phyloP scores from a whole-genome alignment of 2,113 vertebrate genomes.

The Nothoprocta perdicaria region DNA sequence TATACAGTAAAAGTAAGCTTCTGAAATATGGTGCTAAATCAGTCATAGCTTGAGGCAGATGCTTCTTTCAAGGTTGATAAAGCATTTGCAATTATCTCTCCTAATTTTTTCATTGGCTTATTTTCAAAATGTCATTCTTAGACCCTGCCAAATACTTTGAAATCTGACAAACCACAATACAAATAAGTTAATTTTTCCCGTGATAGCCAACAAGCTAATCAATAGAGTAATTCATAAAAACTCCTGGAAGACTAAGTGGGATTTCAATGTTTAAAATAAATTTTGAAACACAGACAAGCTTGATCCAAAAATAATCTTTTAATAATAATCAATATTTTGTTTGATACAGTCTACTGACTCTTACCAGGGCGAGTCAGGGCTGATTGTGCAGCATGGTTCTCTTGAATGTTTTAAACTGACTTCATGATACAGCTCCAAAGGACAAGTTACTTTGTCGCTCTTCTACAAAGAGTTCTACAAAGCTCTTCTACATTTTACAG shows the following conservation, averaged over 20 bases:
- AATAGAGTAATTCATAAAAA: slow-evolving; percentile 24
- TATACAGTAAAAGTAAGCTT: background rate
- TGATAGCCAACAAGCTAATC: background rate
- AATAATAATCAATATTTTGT: slow-evolving; percentile 44
- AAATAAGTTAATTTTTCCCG: background rate
- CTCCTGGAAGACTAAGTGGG: background rate
- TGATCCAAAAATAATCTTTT: slow-evolving; percentile 43
- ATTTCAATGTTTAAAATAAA: slow-evolving; percentile 19
- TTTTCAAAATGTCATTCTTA: slow-evolving; percentile 9
- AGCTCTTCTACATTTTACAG: background rate
- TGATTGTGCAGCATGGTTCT: background rate
- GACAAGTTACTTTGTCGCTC: background rate
- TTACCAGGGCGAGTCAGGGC: background rate
- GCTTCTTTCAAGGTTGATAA: background rate
- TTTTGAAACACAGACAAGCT: slow-evolving; percentile 23
- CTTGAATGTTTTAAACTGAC: background rate
- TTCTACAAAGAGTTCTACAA: background rate
- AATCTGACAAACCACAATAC: background rate
- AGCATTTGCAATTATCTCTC: background rate
- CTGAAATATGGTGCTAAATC: background rate
- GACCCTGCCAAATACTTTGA: slow-evolving; percentile 9
- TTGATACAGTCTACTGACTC: slow-evolving; percentile 39
- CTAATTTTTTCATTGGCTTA: background rate
- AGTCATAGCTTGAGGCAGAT: background rate
- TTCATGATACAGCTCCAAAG: background rate